Conservation (phyloP, 2,888 invertebrate genomes). For the Ichneumoninae sp. region DNA sequence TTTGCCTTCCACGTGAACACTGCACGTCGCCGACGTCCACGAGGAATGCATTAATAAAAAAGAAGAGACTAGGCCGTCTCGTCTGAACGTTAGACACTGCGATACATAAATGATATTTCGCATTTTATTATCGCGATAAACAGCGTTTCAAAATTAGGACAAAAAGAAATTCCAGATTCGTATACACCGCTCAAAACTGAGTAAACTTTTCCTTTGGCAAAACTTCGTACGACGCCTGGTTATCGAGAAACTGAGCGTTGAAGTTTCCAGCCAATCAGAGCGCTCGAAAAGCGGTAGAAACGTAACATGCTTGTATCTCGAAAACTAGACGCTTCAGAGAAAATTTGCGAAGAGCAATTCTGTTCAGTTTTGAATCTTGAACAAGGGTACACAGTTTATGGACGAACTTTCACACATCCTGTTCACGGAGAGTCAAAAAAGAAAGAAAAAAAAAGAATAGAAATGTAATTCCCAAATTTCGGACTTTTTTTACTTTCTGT, state of each 20-base stretch:
- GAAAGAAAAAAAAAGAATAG: not conserved
- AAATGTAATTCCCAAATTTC: not conserved
- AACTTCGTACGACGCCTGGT: not conserved
- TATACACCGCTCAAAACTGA: no score
- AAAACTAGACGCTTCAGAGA: not conserved
- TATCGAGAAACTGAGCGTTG: not conserved
- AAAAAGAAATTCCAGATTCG: not conserved
- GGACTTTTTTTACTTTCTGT: not conserved
- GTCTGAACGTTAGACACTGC: not conserved
- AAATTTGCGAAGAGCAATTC: not conserved
- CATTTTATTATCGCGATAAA: not conserved
- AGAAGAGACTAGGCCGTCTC: not conserved
- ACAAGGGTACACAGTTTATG: not conserved
- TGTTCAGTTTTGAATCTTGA: not conserved
- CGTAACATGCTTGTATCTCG: not conserved
- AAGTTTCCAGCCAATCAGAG: not conserved
- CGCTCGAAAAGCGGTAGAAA: not conserved
- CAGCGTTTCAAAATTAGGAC: not conserved
- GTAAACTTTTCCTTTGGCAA: not conserved
- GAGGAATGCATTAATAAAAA: conserved; percentile 44
- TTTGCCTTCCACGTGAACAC: conserved; percentile 61
- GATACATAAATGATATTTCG: not conserved
- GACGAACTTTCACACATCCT: not conserved
- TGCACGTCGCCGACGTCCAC: conserved; percentile 16
- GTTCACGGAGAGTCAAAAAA: no score